Evolutionary conservation across 1,140 invertebrate species (phyloP).

Genomic region (Melanaphis sacchari): DNA sequence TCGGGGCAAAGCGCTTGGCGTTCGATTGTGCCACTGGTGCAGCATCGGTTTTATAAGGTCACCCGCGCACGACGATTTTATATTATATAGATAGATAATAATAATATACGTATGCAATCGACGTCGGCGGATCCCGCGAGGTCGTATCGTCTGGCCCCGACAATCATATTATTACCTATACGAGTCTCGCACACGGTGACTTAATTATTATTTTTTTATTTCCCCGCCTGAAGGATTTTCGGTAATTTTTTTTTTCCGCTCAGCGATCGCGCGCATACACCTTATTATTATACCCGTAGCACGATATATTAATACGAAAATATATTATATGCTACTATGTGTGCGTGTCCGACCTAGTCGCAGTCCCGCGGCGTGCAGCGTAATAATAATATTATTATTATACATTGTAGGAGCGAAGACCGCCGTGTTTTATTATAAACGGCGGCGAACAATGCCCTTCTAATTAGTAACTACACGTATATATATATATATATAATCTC

Average conservation of each 20-base stretch:
- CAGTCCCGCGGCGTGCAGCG: not conserved
- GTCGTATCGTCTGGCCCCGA: not conserved
- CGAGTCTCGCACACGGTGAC: not conserved
- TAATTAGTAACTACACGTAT: not conserved
- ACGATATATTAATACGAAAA: not conserved
- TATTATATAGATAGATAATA: not conserved
- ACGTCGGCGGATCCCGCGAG: not conserved
- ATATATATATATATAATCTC: not conserved
- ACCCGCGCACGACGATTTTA: not conserved
- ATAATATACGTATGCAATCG: not conserved
- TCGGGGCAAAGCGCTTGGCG: not conserved
- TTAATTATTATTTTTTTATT: not conserved
- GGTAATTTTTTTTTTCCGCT: not conserved
- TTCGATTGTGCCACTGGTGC: not conserved
- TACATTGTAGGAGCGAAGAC: not conserved
- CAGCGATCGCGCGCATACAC: not conserved
- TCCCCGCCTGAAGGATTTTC: slow-evolving; percentile 36
- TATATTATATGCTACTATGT: not conserved
- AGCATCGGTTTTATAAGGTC: not conserved
- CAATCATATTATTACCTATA: not conserved
- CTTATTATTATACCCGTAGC: not conserved
- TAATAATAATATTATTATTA: not conserved
- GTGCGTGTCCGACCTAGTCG: not conserved
- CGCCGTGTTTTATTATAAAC: not conserved
- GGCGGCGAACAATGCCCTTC: slow-evolving; percentile 4